Percentiles rank a stretch among this genome's conserved stretches.
phyloP scores from a whole-genome alignment of 2,888 invertebrate species.

The Dynastes hyllus region DNA sequence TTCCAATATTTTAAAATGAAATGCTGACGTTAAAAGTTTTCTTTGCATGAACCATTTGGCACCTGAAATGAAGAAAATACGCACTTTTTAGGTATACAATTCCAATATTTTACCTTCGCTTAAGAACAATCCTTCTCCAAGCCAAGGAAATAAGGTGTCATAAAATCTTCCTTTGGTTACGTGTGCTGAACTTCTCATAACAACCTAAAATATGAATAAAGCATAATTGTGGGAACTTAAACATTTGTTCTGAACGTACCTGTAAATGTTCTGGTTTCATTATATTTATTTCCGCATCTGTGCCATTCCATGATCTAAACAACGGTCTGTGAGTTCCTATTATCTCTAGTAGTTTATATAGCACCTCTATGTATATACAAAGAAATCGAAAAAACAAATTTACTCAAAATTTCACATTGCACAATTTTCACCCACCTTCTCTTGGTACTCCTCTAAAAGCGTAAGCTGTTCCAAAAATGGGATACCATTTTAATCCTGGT shows the following conservation, averaged over 20 bases:
- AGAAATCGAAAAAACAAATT: background rate
- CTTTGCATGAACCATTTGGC: constrained; percentile 61
- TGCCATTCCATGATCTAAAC: constrained; percentile 60
- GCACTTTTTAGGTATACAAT: background rate
- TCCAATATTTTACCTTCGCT: constrained; percentile 55
- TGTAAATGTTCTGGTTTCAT: constrained; percentile 61
- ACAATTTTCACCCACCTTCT: constrained; percentile 9
- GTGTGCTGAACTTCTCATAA: constrained; percentile 58
- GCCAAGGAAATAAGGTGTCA: constrained; percentile 58
- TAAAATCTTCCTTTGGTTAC: constrained; percentile 59
- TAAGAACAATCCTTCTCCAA: constrained; percentile 61
- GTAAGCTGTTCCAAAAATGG: constrained; percentile 46
- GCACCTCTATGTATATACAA: constrained; percentile 45
- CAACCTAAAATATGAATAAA: constrained; percentile 55
- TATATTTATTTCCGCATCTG: constrained; percentile 58
- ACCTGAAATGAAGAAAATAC: constrained; percentile 49
- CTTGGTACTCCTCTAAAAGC: constrained; percentile 35
- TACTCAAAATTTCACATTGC: too few relatives aligned
- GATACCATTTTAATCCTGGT: constrained; percentile 38
- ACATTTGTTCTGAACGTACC: constrained; percentile 49
- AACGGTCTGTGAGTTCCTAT: constrained; percentile 54
- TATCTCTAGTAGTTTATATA: constrained; percentile 56
- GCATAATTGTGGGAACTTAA: background rate
- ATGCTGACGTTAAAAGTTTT: constrained; percentile 63
- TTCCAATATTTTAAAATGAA: constrained; percentile 65